Base-by-base conservation (phyloP, 37 sponge, comb jelly and placozoan genomes). In the Tethya wilhelma region DNA sequence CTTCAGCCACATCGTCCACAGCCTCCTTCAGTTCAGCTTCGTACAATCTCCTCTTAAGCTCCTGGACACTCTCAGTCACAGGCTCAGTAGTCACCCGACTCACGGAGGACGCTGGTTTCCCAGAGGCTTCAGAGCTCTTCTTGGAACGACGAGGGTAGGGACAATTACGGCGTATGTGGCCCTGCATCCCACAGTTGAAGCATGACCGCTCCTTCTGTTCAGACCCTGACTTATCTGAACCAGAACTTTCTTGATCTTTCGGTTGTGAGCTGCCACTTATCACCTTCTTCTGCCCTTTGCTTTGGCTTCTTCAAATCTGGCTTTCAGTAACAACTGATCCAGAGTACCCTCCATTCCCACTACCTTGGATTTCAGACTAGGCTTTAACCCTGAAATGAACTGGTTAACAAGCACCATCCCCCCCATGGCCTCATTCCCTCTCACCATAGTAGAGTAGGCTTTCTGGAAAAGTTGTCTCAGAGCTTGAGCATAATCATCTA, bases 231-330 rank as follows among this genome's bases (percentile, higher is more conserved):
- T n/a, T n/a, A n/a, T n/a, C n/a, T n/a, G n/a, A n/a, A n/a, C n/a
- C n/a, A n/a, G n/a, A n/a, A n/a, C n/a, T n/a, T n/a, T n/a, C n/a
- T n/a, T n/a, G n/a, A n/a, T n/a, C n/a, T n/a, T n/a, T n/a, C n/a
- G n/a, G n/a, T n/a, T n/a, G 74, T 37, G 14, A 84, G 44, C 7
- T 84, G 78, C 30, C 62, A 56, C 30, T 2, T 59, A n/a, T n/a
- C n/a, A n/a, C n/a, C n/a, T n/a, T n/a, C n/a, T n/a, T n/a, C n/a
- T n/a, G n/a, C n/a, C n/a, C n/a, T n/a, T n/a, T n/a, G n/a, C n/a
- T 63, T 84, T 84, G 11, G 85, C 85, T 69, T 75, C 78, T 39
- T 84, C 85, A 57, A 84, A 84, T 38, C 85, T n/a, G 11, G 85
- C 85, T 36, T 77, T 77, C 5, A 43, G 2, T 1, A 84, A 32